phyloP scores from a whole-genome alignment of 2,888 invertebrate genomes.

The Stenolophus ochropezus region DNA sequence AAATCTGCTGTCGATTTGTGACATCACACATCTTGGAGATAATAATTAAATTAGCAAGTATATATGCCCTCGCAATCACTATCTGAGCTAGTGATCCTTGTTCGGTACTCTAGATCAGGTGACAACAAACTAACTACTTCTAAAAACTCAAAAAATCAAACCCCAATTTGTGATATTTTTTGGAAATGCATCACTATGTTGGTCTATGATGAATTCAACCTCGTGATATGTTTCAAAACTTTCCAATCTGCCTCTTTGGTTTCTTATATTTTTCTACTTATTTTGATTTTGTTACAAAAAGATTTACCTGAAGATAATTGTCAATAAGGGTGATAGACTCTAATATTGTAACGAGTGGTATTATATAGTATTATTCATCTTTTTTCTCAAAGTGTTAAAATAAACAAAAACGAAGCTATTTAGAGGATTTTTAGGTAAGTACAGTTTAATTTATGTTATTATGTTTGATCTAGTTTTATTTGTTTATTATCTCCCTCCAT shows the following conservation, averaged over 20 bases:
- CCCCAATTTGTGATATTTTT: neutral
- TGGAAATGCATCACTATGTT: slow-evolving; percentile 29
- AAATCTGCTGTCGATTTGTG: neutral
- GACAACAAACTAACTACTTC: neutral
- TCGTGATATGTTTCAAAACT: slow-evolving; percentile 32
- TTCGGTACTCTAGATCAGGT: neutral
- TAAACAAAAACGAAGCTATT: neutral
- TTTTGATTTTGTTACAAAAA: slow-evolving; percentile 66
- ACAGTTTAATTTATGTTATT: neutral
- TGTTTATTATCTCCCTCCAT: too few species aligned
- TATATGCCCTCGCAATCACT: slow-evolving; percentile 12
- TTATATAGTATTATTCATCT: slow-evolving; percentile 21
- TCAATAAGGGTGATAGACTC: neutral
- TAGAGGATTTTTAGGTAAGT: neutral
- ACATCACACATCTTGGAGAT: slow-evolving; percentile 10
- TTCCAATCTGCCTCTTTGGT: slow-evolving; percentile 64
- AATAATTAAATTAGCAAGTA: slow-evolving; percentile 42
- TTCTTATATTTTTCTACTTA: slow-evolving; percentile 65
- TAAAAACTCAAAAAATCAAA: neutral
- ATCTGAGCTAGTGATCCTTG: neutral
- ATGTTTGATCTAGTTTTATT: neutral
- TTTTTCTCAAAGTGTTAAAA: slow-evolving; percentile 18
- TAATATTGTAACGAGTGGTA: slow-evolving; percentile 2
- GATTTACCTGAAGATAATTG: slow-evolving; percentile 65
- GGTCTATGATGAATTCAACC: neutral